Evolutionary conservation across 2,113 vertebrate species (phyloP), one percentile per base, ranked within the genome.

Genomic region (Anolis carolinensis): DNA sequence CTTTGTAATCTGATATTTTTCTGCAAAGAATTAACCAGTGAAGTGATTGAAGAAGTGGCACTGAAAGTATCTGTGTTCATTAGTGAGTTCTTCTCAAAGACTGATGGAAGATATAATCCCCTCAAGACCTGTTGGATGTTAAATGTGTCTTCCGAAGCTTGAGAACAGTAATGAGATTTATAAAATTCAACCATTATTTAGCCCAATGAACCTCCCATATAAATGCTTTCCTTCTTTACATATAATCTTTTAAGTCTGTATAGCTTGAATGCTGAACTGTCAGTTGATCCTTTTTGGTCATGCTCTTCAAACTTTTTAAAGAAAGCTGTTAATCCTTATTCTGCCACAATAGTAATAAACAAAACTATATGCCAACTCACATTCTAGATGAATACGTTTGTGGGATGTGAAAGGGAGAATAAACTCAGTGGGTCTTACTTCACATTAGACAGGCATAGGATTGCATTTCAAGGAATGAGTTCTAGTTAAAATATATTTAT

Each of bases 121-220:
- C 83, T 74, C 39, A 74, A 65, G 86, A 74, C 44, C 1, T 84
- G 86, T 72, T 48, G 9, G 52, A 25, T 70, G 32, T 76, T 80
- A 4, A 0, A 0, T 13, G 16, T 39, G 1, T 72, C 2, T 76
- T 10, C 5, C 0, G 27, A 73, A 79, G 36, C 50, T 73, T 34
- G 10, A 84, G 34, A 83, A n/a, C n/a, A 1, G 25, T 79, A 7
- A 73, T 65, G 79, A 73, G n/a, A 7, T 34, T 27, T 5, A 16
- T 39, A 79, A 30, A 13, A 81, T 89, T 21, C 34, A 25, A 72
- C 2, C 0, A 48, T 79, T 32, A 3, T 36, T 86, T 11, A 0
- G 0, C 30, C 16, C 18, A n/a, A 18, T 0, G 1, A 78, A 8
- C 36, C 30, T 52, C 4, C 30, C 13, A 0, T 0, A 44, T 13